Percentiles rank a stretch among this genome's conserved stretches.
phyloP scores from a whole-genome alignment of 1,140 invertebrate species.

The Drosophila guanche region DNA sequence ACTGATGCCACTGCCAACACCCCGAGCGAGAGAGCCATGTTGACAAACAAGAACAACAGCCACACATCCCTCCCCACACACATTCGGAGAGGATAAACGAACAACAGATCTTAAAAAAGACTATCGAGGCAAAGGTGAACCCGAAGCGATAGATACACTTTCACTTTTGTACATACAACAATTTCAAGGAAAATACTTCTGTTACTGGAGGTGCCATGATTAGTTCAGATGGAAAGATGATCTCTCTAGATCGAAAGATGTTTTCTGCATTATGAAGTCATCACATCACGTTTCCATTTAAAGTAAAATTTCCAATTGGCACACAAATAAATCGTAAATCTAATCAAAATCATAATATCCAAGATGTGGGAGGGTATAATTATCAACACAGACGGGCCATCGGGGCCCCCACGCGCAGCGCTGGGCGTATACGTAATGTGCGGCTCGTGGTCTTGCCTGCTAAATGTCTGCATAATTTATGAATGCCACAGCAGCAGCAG shows the following conservation, averaged over 20 bases:
- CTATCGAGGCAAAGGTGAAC: too few species aligned
- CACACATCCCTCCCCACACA: too few species aligned
- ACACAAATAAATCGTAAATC: too few species aligned
- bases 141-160: too few species aligned
- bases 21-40: constrained; percentile 32
- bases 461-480: constrained; percentile 79
- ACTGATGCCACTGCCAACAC: constrained; percentile 41
- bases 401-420: constrained; percentile 33
- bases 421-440: constrained; percentile 69
- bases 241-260: too few species aligned
- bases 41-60: constrained; percentile 59
- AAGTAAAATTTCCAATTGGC: too few species aligned
- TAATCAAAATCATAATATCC: constrained; percentile 13
- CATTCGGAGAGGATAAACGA: constrained; percentile 7
- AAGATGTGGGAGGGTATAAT: constrained; percentile 39
- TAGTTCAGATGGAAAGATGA: too few species aligned
- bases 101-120: constrained; percentile 8
- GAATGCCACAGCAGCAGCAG: constrained; percentile 26
- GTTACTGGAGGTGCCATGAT: too few species aligned
- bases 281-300: too few species aligned
- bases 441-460: constrained; percentile 45
- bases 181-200: too few species aligned
- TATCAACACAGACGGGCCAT: constrained; percentile 37
- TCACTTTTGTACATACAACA: too few species aligned
- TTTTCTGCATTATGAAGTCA: too few species aligned